Conservation (phyloP, 2,888 invertebrate species). For the Antheraea yamamai region DNA sequence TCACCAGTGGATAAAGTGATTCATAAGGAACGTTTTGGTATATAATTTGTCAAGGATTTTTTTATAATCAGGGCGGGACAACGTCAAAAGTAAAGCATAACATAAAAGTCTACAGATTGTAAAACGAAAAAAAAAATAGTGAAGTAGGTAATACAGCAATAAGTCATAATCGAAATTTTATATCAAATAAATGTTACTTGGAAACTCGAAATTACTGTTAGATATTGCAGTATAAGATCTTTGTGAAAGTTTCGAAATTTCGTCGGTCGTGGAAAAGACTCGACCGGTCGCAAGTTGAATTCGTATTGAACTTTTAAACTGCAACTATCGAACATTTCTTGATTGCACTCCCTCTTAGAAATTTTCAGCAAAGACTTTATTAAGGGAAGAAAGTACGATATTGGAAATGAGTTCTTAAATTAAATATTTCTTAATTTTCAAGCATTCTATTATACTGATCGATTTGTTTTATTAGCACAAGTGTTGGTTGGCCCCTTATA, state of each 20-base stretch:
- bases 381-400: conserved; percentile 40
- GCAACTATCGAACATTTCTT: conserved; percentile 61
- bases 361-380: conserved; percentile 62
- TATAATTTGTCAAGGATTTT: too few relatives aligned
- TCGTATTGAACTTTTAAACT: conserved; percentile 58
- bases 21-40: too few relatives aligned
- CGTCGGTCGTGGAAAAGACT: conserved; percentile 64
- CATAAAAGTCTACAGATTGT: too few relatives aligned
- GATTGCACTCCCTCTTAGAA: conserved; percentile 67
- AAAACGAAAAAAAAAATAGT: too few relatives aligned
- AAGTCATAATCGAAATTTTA: background rate
- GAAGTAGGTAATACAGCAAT: background rate
- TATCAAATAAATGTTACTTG: background rate
- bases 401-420: conserved; percentile 39
- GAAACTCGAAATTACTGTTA: conserved; percentile 23
- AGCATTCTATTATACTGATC: background rate
- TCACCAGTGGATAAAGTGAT: too few relatives aligned
- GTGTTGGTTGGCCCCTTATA: too few relatives aligned
- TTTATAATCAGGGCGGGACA: too few relatives aligned
- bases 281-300: conserved; percentile 60
- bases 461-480: background rate
- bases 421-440: conserved; percentile 29
- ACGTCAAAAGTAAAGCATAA: too few relatives aligned
- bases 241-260: conserved; percentile 63
- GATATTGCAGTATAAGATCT: conserved; percentile 53